Evolutionary conservation across 2,113 vertebrate genomes (phyloP), one percentile per base, ranked within the genome.

Genomic region (Xyliphius kryptos): DNA sequence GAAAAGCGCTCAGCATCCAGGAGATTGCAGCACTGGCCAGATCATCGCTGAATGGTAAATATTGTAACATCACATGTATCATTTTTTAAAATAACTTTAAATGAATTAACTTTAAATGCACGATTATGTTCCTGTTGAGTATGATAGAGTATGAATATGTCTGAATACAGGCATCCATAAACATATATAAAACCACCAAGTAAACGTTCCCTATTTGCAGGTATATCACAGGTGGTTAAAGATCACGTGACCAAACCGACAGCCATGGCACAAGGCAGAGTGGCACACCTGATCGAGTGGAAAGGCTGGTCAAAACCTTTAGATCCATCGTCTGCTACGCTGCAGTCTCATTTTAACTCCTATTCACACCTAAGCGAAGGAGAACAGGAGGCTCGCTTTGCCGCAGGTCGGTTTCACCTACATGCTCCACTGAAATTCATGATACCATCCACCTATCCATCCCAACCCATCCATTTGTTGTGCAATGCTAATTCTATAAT

Each of bases 201-300:
- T 32, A 6, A 32, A 32, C 4, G 4, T 32, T 46, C 43, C 43
- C 14, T n/a, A 6, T 15, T 15, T 56, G 1, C 15, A 97, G 96
- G 94, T 57, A 95, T 98, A 82, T 97, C 96, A 0, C 96, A 97
- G 86, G 95, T 91, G 63, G 89, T 98, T 74, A 95, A 92, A 81
- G 96, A 98, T 76, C 95, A 97, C 70, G 93, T 98, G 80, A 98
- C 96, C 0, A 98, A 98, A 80, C 95, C 96, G 2, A 98, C 96
- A 0, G 94, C 94, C 32, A 97, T 98, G 91, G 95, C 94, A 6
- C 95, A 97, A 85, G 95, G 96, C 72, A 87, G 96, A 0, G 93
- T 98, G 0, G 95, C 96, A 61, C 96, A 97, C 82, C 93, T 98
- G 72, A 98, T 98, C 0, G 96, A 98, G 72, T 98, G 95, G 95